Evolutionary conservation across 2,888 invertebrate genomes (phyloP), one percentile per base, ranked within the genome.

Genomic region (Xestoiulus laeticollis): DNA sequence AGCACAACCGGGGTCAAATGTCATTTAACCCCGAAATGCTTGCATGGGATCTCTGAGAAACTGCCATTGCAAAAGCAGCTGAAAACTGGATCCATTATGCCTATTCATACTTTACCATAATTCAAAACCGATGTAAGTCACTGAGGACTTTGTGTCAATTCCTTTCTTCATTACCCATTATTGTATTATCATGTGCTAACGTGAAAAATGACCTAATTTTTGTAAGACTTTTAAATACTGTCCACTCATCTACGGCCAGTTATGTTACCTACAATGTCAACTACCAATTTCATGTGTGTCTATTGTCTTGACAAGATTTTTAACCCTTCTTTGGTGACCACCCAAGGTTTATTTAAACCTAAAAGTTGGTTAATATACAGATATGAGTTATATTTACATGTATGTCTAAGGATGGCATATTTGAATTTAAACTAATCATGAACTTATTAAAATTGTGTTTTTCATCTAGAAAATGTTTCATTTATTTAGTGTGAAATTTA

Each of bases 101-200:
- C 6, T 8, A 26, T 12, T 78, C 78, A 78, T 78, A 78, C 78
- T 78, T 30, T 30, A 30, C 26, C 78, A 78, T 78, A 78, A 78
- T 22, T 78, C 78, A 78, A 59, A 78, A 22, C 59, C 78, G 26
- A 78, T 78, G 22, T 78, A 78, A 78, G 78, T 78, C 78, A 78
- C 78, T 14, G 12, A 26, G 78, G 26, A 78, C 78, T 78, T 30
- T 22, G 14, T 38, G 33, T 38, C 33, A 38, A 78, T n/a, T n/a
- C 30, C 30, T 78, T 78, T 78, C 78, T 1, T 78, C 78, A 0
- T 10, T 12, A 14, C 30, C 59, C 59, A 3, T 59, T 59, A 22
- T 59, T 59, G 59, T 22, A 59, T 22, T 22, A 14, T 30, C 8
- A 78, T 78, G 14, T 10, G 78, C 14, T 5, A 30, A 30, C n/a